A percentile compares a stretch with the other conserved stretches of the same genome.
phyloP scores from a whole-genome alignment of 92 coral and sea anemone genomes.

The Virgularia gustaviana region DNA sequence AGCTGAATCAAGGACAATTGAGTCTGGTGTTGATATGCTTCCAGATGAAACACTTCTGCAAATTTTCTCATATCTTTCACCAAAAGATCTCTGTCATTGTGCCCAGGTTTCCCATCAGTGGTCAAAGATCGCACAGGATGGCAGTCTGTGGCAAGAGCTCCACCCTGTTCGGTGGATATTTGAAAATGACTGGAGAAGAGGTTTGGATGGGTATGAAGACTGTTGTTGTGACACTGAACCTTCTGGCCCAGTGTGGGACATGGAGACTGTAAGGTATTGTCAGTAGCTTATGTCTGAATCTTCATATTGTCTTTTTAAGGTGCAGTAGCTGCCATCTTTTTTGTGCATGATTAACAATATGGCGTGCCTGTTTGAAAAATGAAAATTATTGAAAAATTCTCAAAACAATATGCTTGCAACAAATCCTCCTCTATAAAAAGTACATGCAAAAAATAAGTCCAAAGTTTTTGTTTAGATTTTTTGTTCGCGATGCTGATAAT shows the following conservation, averaged over 20 bases:
- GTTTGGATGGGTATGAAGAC: conserved; percentile 54
- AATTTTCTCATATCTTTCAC: conserved; percentile 77
- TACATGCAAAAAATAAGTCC: no score
- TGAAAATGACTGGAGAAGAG: conserved; percentile 81
- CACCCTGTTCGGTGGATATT: conserved; percentile 96
- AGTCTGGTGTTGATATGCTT: conserved; percentile 49
- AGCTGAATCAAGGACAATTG: conserved; percentile 8
- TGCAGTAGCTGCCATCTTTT: not conserved
- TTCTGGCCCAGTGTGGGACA: conserved; percentile 14
- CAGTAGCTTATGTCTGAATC: not conserved
- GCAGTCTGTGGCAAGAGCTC: conserved; percentile 76
- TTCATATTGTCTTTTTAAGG: conserved; percentile 36
- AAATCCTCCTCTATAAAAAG: no score
- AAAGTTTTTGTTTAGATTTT: no score
- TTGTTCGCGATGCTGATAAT: no score
- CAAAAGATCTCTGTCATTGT: conserved; percentile 79
- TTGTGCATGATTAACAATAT: not conserved
- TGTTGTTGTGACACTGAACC: conserved; percentile 73
- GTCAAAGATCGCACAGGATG: conserved; percentile 78
- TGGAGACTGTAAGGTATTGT: conserved; percentile 27
- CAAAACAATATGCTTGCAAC: no score
- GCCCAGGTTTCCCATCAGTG: conserved; percentile 74
- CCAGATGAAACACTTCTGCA: conserved; percentile 75
- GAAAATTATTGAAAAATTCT: no score
- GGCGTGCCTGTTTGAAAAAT: no score